A percentile compares a stretch with the other conserved stretches of the same genome.
phyloP scores from a whole-genome alignment of 1,140 invertebrate species.

The Trichonephila clavata region DNA sequence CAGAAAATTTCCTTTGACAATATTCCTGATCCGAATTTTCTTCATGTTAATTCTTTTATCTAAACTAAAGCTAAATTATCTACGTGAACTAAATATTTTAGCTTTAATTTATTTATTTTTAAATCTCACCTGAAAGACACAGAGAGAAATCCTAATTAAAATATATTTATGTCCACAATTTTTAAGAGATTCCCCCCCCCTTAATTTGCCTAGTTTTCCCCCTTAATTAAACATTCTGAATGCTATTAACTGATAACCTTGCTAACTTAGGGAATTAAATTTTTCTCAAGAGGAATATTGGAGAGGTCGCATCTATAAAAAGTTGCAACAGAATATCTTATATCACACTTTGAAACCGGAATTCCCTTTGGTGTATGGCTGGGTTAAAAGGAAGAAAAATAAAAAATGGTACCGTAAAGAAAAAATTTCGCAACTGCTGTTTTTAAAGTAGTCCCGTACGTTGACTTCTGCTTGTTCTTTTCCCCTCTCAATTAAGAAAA shows the following conservation, averaged over 20 bases:
- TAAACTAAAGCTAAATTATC: too few relatives aligned
- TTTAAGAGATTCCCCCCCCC: too few relatives aligned
- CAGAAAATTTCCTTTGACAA: too few relatives aligned
- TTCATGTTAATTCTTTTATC: too few relatives aligned
- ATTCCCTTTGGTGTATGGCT: background rate
- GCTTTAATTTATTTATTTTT: too few relatives aligned
- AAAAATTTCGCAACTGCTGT: conserved; percentile 44
- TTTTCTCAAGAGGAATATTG: background rate
- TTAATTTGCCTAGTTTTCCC: too few relatives aligned
- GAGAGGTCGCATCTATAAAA: background rate
- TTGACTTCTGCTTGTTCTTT: conserved; percentile 40
- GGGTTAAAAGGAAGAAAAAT: background rate
- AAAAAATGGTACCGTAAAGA: conserved; percentile 43
- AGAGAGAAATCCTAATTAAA: too few relatives aligned
- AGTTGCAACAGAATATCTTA: conserved; percentile 32
- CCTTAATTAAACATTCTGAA: background rate
- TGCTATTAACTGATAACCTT: background rate
- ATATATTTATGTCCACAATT: too few relatives aligned
- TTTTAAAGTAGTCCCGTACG: conserved; percentile 29
- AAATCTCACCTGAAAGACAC: too few relatives aligned
- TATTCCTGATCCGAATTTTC: too few relatives aligned
- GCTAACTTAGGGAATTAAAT: background rate
- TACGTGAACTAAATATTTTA: too few relatives aligned
- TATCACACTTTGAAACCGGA: conserved; percentile 25
- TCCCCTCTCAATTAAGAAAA: conserved; percentile 28